Base-by-base conservation (phyloP, 2,113 vertebrate species). In the Hippocampus barbouri region DNA sequence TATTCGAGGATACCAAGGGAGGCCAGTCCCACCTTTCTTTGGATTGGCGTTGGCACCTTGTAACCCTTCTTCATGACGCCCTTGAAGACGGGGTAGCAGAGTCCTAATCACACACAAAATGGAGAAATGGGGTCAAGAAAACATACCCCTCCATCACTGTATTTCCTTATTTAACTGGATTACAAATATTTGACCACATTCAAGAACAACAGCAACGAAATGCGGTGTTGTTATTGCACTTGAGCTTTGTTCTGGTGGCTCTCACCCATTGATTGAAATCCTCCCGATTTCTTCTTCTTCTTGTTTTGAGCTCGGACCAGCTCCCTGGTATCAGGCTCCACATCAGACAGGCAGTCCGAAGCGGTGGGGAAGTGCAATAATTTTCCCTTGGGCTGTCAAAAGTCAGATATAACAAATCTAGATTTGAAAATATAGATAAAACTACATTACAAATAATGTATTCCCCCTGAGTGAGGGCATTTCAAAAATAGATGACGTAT, bases 261-360 rank as follows among this genome's bases (percentile, higher is more conserved):
- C 86, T 81, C 69, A 98, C 97, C 97, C 97, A 99, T 98, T 21
- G 97, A 99, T 86, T 99, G 97, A 87, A 99, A 99, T n/a, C 97
- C 97, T 2, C 97, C 97, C 0, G 97, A 99, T 72, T 99, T 99
- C 87, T 98, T 98, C 83, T 99, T 98, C 88, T 98, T 98, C 91
- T 96, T 96, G 90, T 98, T 98, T 87, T 98, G 97, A 0, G 94
- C 95, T 53, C 94, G 90, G 61, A 98, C 94, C 89, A 99, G 86
- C 83, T 94, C 89, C 74, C 92, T 90, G 0, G 91, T 98, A 91
- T 98, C 96, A 0, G 85, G 93, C 85, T 98, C 97, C 8, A 91
- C 88, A 0, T 97, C 96, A 0, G 96, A 95, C 0, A 90, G 67
- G 41, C 79, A 92, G 4, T 95, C 90, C 0, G 91, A 79, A 0